Percentiles rank a stretch among this genome's conserved stretches.
Evolutionary conservation across 64 coral and sea anemone genomes (phyloP).

Genomic region (Dendrophyllia cribrosa): DNA sequence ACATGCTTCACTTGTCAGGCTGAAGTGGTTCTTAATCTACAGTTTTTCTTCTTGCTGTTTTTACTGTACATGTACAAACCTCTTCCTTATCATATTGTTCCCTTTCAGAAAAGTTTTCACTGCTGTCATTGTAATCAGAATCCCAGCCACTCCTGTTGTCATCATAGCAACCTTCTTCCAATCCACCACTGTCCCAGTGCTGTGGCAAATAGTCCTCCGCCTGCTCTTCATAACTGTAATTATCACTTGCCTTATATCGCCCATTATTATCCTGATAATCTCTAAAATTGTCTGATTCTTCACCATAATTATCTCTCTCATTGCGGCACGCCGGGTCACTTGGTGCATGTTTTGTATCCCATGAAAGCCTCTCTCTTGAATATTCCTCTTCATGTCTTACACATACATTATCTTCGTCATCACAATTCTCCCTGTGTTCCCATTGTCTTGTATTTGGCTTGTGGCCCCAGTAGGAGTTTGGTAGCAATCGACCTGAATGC

Average conservation of each 20-base stretch:
- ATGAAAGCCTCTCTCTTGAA: not conserved
- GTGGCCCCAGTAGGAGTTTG: not conserved
- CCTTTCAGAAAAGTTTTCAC: conserved; percentile 18
- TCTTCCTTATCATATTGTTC: not conserved
- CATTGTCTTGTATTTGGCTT: not conserved
- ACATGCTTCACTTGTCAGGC: no score
- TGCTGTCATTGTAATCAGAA: not conserved
- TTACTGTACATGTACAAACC: not conserved
- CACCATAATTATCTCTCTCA: not conserved
- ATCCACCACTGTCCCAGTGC: not conserved
- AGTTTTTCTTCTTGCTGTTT: no score
- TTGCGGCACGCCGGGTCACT: not conserved
- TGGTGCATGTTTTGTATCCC: not conserved
- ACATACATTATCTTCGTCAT: not conserved
- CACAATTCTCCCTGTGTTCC: not conserved
- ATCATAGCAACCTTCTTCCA: not conserved
- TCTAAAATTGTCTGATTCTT: not conserved
- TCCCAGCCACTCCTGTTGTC: not conserved
- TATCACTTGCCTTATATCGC: not conserved
- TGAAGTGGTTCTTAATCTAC: no score
- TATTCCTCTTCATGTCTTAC: not conserved
- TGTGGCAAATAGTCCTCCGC: not conserved
- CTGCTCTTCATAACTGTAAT: not conserved
- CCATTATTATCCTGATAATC: not conserved
- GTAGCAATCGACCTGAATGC: not conserved